Percentiles rank a stretch among this genome's conserved stretches.
These are phyloP conservation scores for Drosophila ezoana DNA, from an alignment of 2,888 invertebrate species.

Conservation along the genomic window DNA sequence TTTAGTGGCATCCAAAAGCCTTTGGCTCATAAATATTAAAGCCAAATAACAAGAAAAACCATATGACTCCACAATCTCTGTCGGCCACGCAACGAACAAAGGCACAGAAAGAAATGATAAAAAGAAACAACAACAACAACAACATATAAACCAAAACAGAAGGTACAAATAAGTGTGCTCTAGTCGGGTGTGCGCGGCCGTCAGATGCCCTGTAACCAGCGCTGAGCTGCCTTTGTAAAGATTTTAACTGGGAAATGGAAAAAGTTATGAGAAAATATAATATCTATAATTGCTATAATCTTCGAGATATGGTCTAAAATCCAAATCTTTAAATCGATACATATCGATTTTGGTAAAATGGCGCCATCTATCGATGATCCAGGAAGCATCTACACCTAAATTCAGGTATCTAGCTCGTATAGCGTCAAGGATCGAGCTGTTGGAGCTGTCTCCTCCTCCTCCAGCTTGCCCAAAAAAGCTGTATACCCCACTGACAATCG, in stretches of 20 bases:
- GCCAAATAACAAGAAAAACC: slow-evolving; percentile 49
- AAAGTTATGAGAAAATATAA: no score
- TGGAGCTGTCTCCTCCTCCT: no score
- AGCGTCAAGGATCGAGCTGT: no score
- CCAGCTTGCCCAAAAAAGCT: no score
- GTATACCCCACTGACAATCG: no score
- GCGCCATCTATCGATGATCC: no score
- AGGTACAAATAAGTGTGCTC: neutral
- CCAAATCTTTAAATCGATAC: neutral
- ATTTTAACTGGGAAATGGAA: no score
- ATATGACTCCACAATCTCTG: slow-evolving; percentile 41
- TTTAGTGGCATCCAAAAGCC: slow-evolving; percentile 27
- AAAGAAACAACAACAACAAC: neutral
- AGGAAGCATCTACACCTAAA: no score
- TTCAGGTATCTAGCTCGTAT: neutral
- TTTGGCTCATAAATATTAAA: slow-evolving; percentile 55
- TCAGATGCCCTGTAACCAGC: no score
- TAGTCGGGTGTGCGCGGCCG: neutral
- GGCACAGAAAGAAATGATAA: slow-evolving; percentile 21
- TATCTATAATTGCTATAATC: no score
- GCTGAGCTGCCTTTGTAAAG: no score
- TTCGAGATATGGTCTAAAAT: no score
- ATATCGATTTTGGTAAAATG: neutral
- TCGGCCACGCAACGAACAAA: slow-evolving; percentile 23
- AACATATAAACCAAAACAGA: slow-evolving; percentile 1